phyloP scores from a whole-genome alignment of 2,113 vertebrate genomes.

The Chitala chitala region DNA sequence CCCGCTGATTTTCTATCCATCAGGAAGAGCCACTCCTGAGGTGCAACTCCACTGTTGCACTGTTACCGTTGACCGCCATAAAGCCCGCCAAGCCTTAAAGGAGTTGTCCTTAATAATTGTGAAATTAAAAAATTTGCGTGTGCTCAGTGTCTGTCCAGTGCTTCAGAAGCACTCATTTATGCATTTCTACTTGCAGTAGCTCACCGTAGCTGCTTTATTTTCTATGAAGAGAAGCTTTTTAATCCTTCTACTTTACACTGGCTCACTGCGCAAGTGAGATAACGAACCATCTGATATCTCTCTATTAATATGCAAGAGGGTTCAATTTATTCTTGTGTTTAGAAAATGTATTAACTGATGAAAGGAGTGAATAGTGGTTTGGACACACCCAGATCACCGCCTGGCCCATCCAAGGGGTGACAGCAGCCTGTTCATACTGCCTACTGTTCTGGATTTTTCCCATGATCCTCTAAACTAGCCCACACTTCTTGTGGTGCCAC shows the following conservation, averaged over 20 bases:
- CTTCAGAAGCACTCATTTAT: too few species aligned
- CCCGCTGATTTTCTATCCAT: too few species aligned
- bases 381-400: background rate
- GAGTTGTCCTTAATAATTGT: too few species aligned
- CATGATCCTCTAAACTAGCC: too few species aligned
- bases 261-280: background rate
- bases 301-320: background rate
- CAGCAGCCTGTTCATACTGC: conserved; percentile 17
- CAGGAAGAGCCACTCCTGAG: too few species aligned
- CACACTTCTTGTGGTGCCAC: too few species aligned
- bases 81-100: too few species aligned
- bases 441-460: too few species aligned
- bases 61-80: too few species aligned
- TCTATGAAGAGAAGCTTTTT: background rate
- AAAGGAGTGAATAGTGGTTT: background rate
- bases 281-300: background rate
- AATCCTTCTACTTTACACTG: background rate
- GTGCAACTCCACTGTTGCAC: too few species aligned
- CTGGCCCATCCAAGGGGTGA: background rate
- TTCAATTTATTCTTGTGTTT: background rate
- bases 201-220: background rate
- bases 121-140: too few species aligned
- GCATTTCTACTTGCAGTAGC: background rate
- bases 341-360: background rate
- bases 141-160: too few species aligned